Evolutionary conservation across 2,888 invertebrate genomes (phyloP).

Genomic region (Eustalomyia histrio): DNA sequence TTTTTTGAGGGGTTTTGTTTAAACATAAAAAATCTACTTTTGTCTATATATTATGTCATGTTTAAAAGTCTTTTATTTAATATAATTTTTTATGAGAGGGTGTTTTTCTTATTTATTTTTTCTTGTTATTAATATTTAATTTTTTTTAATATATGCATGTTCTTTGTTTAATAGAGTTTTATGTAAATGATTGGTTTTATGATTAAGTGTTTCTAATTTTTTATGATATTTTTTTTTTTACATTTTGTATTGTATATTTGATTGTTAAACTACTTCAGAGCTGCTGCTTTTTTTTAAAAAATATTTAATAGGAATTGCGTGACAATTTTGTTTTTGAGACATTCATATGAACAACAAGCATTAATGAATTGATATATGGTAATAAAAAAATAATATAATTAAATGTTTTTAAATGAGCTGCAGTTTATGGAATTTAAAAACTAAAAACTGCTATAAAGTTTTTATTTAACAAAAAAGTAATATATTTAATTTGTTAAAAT

Average conservation of each 20-base stretch:
- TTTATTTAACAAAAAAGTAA: too few species aligned
- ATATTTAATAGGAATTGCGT: slow-evolving; percentile 53
- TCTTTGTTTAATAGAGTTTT: slow-evolving; percentile 54
- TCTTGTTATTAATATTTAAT: background rate
- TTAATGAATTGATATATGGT: slow-evolving; percentile 22
- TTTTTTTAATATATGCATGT: background rate
- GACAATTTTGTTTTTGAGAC: slow-evolving; percentile 17
- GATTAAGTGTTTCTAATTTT: slow-evolving; percentile 63
- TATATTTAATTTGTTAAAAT: too few species aligned
- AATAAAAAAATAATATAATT: slow-evolving; percentile 8
- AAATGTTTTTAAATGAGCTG: slow-evolving; percentile 30
- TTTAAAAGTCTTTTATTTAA: slow-evolving; percentile 45
- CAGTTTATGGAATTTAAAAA: background rate
- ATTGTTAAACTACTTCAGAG: slow-evolving; percentile 25
- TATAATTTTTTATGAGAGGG: slow-evolving; percentile 34
- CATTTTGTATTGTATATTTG: slow-evolving; percentile 12
- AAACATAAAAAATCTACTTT: slow-evolving; percentile 2
- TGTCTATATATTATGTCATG: slow-evolving; percentile 33
- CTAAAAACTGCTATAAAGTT: too few species aligned
- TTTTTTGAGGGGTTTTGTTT: slow-evolving; percentile 50
- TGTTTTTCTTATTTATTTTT: slow-evolving; percentile 14
- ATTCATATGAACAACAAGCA: slow-evolving; percentile 7
- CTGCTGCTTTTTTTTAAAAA: slow-evolving; percentile 42
- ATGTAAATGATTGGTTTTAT: slow-evolving; percentile 59
- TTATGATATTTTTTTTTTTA: slow-evolving; percentile 31